These are phyloP conservation scores for Lysiphlebus fabarum DNA, from an alignment of 1,140 invertebrate genomes.

Conservation along the genomic window DNA sequence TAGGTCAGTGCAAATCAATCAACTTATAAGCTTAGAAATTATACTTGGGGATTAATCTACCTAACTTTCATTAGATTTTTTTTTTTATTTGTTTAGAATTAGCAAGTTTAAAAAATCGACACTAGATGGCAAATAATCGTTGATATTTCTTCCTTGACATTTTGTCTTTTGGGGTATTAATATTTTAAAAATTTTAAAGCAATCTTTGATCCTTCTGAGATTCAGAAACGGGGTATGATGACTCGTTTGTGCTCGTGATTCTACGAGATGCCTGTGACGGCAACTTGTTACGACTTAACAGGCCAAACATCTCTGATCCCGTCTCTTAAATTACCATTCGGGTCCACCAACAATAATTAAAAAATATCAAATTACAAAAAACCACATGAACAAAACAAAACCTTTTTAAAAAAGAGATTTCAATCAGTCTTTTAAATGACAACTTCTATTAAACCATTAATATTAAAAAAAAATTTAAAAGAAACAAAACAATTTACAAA, in stretches of 20 bases:
- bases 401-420: no score
- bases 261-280: constrained; percentile 45
- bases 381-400: no score
- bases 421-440: no score
- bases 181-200: constrained; percentile 3
- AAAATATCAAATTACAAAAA: not conserved
- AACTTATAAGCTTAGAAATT: no score
- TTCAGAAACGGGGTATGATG: constrained; percentile 48
- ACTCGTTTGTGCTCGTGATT: constrained; percentile 35
- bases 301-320: constrained; percentile 50
- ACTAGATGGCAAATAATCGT: constrained; percentile 31
- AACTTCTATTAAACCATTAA: no score
- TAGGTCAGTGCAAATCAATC: no score
- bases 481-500: no score
- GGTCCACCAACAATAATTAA: not conserved
- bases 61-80: no score
- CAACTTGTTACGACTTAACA: constrained; percentile 45
- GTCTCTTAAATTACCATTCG: constrained; percentile 20
- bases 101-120: not conserved
- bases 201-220: constrained; percentile 38
- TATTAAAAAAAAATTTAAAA: no score
- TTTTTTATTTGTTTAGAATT: no score
- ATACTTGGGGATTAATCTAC: no score
- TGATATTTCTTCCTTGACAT: no score
- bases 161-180: constrained; percentile 9